These are phyloP conservation scores for Drosophila bunnanda DNA, from an alignment of 2,888 invertebrate genomes.

Conservation along the genomic window DNA sequence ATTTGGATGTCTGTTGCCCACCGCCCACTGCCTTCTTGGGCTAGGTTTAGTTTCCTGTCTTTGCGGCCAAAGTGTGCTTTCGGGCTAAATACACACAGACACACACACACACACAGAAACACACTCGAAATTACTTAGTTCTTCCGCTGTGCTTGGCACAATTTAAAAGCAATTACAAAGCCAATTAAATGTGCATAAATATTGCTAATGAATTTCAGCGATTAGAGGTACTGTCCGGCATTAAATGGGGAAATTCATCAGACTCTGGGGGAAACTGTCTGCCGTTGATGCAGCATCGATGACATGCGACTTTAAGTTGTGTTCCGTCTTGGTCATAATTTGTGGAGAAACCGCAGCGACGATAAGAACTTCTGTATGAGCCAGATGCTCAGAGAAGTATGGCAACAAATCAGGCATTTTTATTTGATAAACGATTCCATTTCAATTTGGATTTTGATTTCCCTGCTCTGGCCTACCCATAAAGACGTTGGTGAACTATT, in stretches of 20 bases:
- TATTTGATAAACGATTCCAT: conserved; percentile 41
- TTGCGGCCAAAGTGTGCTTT: conserved; percentile 38
- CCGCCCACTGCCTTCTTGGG: conserved; percentile 57
- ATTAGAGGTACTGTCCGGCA: conserved; percentile 20
- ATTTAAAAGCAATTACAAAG: conserved; percentile 64
- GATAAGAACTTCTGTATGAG: conserved; percentile 6
- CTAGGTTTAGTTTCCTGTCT: conserved; percentile 58
- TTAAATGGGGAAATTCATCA: conserved; percentile 1
- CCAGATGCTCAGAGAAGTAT: conserved; percentile 1
- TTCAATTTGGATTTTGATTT: conserved; percentile 29
- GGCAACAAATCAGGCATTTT: conserved; percentile 13
- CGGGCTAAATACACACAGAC: conserved; percentile 15
- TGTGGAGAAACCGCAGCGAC: neutral
- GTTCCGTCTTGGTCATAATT: neutral
- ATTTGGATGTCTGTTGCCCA: conserved; percentile 9
- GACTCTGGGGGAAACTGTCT: conserved; percentile 1
- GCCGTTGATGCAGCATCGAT: conserved; percentile 28
- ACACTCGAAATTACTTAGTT: neutral
- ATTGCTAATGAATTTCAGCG: conserved; percentile 59
- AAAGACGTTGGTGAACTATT: conserved; percentile 3
- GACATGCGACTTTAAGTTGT: neutral
- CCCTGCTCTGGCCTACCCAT: neutral
- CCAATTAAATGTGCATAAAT: conserved; percentile 69
- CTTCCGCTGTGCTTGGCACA: conserved; percentile 42
- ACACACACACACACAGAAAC: neutral